Percentiles rank a stretch among this genome's conserved stretches.
These are phyloP conservation scores for Drosophila vallismaia DNA, from an alignment of 2,888 invertebrate species.

Conservation along the genomic window DNA sequence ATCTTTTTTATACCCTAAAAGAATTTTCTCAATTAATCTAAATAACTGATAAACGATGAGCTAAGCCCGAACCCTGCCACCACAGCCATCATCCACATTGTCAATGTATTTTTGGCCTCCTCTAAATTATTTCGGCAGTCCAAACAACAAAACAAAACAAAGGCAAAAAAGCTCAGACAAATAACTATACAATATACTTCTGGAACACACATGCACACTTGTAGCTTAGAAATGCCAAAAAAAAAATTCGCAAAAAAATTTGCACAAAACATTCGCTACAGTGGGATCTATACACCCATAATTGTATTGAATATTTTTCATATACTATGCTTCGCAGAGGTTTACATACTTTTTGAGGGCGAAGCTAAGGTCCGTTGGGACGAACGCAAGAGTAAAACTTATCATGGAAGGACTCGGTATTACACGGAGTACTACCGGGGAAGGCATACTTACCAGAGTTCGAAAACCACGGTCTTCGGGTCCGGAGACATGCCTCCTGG, in stretches of 20 bases:
- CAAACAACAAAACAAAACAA: not conserved
- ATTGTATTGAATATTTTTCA: not conserved
- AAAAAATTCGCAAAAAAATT: not conserved
- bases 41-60: slow-evolving; percentile 2
- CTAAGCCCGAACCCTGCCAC: not conserved
- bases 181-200: not conserved
- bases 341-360: slow-evolving; percentile 62
- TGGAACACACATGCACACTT: not conserved
- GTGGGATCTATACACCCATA: not conserved
- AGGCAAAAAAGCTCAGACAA: not conserved
- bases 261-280: not conserved
- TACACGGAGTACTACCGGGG: slow-evolving; percentile 49
- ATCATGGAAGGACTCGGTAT: slow-evolving; percentile 37
- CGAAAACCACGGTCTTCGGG: slow-evolving; percentile 45
- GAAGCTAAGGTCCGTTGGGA: slow-evolving; percentile 67
- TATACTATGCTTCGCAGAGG: slow-evolving; percentile 34
- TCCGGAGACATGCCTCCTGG: slow-evolving; percentile 52
- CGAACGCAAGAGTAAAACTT: slow-evolving; percentile 28
- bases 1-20: not conserved
- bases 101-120: not conserved
- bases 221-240: not conserved
- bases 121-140: not conserved
- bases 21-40: not conserved
- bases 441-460: slow-evolving; percentile 48
- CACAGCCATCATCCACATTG: not conserved